These are phyloP conservation scores for Pangasius larnaudii DNA, from an alignment of 2,797 vertebrate species.

Conservation along the genomic window DNA sequence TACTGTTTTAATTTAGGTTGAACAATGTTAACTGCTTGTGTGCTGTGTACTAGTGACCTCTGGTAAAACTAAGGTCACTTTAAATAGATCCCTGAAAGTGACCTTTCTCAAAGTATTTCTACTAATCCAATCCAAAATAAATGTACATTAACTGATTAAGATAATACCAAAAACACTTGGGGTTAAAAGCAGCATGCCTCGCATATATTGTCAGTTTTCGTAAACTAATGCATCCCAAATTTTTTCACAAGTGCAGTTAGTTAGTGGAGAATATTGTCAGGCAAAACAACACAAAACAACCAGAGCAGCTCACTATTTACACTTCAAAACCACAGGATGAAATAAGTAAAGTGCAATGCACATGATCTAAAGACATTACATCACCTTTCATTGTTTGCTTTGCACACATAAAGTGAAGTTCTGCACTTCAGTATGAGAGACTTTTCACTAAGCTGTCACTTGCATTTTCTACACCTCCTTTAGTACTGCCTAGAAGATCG, in stretches of 20 bases:
- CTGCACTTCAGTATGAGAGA: constrained; percentile 34
- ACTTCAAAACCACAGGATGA: not conserved
- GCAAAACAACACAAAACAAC: not conserved
- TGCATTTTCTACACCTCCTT: constrained; percentile 61
- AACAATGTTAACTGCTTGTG: not conserved
- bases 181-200: not conserved
- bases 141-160: not conserved
- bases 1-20: not conserved
- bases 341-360: not conserved
- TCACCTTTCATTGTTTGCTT: constrained; percentile 2
- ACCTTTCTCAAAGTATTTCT: not conserved
- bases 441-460: constrained; percentile 56
- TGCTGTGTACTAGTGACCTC: constrained; percentile 1
- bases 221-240: not conserved
- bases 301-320: not conserved
- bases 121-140: not conserved
- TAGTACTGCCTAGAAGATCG: constrained; percentile 72
- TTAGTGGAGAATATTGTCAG: not conserved
- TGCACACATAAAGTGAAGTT: constrained; percentile 16
- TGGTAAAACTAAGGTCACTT: not conserved
- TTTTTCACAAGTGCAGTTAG: not conserved
- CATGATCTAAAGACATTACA: constrained; percentile 17
- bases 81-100: not conserved
- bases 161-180: not conserved
- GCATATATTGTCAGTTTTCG: not conserved